Evolutionary conservation across 2,797 vertebrate species (phyloP), one percentile per base, ranked within the genome.

Genomic region (Mormyrops boulengeri): DNA sequence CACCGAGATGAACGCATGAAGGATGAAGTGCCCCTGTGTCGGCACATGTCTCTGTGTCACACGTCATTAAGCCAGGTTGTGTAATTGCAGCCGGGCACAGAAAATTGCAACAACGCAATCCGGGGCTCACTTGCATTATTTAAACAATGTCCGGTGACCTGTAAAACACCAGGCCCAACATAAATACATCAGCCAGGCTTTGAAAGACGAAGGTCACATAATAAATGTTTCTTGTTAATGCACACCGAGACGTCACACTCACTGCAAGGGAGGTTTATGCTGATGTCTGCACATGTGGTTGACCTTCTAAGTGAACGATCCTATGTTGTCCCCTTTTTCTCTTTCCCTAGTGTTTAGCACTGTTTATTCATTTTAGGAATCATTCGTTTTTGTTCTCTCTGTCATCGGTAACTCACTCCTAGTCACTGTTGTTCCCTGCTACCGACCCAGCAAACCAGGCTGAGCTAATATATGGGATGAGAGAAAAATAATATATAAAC

Each of bases 181-280:
- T 90, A 91, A 91, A 93, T 89, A 91, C 88, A 88, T 91, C 90
- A 91, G 88, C 86, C n/a, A 50, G 44, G 91, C 87, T 90, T 90
- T 89, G 82, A 90, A 82, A 69, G 88, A 62, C 66, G 53, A 3
- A 38, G 89, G 90, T 26, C 87, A 89, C 88, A 88, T 89, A 91
- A 93, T 92, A 92, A 92, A 91, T 89, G 90, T 88, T 89, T 87
- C 90, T 91, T 92, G 89, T 89, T 88, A 85, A 77, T 57, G 86
- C 82, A 62, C 88, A 90, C 55, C 22, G 84, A 57, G 88, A 53
- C 22, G 34, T 88, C 90, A 87, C 84, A 38, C 22, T 88, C 60
- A 90, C 88, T 26, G 82, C 87, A 90, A 55, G 90, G 77, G 89
- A 88, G 90, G 91, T 91, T 90, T 88, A 85, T 89, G 22, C 77